Evolutionary conservation across 1,140 invertebrate species (phyloP).

Genomic region (Phthorimaea operculella): DNA sequence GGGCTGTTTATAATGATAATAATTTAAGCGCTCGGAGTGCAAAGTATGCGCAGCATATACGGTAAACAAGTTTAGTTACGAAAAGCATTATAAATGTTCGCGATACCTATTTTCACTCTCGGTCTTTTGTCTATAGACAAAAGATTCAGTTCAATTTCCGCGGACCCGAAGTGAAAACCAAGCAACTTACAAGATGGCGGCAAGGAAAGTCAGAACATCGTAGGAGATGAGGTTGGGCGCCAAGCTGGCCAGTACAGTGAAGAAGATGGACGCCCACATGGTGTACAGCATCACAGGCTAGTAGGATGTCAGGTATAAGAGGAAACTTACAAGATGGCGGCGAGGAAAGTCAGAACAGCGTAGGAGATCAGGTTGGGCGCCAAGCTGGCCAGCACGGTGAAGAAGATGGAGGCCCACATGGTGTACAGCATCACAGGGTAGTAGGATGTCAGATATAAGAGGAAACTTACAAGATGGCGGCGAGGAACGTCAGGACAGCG

Average conservation of each 20-base stretch:
- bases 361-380: conserved; percentile 77
- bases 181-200: conserved; percentile 80
- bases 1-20: too few relatives aligned
- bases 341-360: conserved; percentile 76
- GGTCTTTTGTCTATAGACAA: too few relatives aligned
- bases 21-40: too few relatives aligned
- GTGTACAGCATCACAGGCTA: conserved; percentile 76
- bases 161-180: too few relatives aligned
- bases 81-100: too few relatives aligned
- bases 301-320: too few relatives aligned
- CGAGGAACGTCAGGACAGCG: conserved; percentile 76
- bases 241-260: conserved; percentile 74
- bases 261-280: conserved; percentile 73
- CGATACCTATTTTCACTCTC: too few relatives aligned
- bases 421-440: conserved; percentile 76
- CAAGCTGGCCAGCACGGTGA: conserved; percentile 74
- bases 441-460: too few relatives aligned
- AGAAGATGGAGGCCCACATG: conserved; percentile 73
- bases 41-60: too few relatives aligned
- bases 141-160: too few relatives aligned
- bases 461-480: conserved; percentile 77
- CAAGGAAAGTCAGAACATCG: conserved; percentile 76
- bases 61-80: too few relatives aligned
- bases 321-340: conserved; percentile 77
- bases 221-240: conserved; percentile 77